Evolutionary conservation across 2,797 vertebrate genomes (phyloP).

Genomic region (Cirrhinus molitorella): DNA sequence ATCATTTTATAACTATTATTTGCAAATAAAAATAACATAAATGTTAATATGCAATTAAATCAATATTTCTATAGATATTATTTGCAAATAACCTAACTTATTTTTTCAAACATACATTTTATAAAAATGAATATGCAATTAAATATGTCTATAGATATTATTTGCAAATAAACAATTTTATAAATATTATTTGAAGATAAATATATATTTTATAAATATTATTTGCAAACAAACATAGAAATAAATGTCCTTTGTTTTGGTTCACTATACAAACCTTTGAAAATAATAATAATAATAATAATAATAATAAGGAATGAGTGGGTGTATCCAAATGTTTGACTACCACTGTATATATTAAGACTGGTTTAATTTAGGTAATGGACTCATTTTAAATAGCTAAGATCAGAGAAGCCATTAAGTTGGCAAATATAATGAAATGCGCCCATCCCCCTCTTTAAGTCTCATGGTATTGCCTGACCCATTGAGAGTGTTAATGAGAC

Average conservation of each 20-base stretch:
- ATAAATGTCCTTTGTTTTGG: not conserved
- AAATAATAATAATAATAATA: not conserved
- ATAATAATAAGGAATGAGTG: not conserved
- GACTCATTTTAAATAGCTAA: slow-evolving; percentile 2
- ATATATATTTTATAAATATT: not conserved
- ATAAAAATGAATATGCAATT: not conserved
- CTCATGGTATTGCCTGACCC: slow-evolving; percentile 57
- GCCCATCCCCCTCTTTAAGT: slow-evolving; percentile 52
- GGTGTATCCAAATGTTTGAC: not conserved
- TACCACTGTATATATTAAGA: not conserved
- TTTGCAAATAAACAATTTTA: not conserved
- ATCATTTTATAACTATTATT: not conserved
- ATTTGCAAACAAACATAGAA: not conserved
- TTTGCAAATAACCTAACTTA: not conserved
- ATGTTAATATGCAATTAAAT: too few relatives aligned
- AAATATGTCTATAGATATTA: not conserved
- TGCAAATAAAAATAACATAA: not conserved
- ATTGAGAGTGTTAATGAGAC: slow-evolving; percentile 66
- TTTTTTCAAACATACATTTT: too few relatives aligned
- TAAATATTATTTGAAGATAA: not conserved
- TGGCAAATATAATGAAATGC: slow-evolving; percentile 54
- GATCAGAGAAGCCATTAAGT: slow-evolving; percentile 44
- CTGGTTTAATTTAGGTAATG: not conserved
- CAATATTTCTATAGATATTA: not conserved
- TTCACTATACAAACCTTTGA: not conserved